Conservation (phyloP, 2,797 vertebrate species). For the Molossus molossus region DNA sequence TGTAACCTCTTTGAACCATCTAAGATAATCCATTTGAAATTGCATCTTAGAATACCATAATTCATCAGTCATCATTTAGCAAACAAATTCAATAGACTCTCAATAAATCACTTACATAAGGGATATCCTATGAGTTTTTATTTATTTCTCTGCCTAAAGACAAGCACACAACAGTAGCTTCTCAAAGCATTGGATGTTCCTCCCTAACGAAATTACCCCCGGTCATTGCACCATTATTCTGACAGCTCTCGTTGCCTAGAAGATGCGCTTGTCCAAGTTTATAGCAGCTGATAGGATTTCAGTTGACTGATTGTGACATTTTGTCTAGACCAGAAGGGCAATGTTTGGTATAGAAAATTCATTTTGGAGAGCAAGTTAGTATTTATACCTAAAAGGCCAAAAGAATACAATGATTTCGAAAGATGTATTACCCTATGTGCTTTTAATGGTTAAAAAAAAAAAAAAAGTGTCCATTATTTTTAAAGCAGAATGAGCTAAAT, state of each 20-base stretch:
- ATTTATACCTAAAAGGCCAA: slow-evolving; percentile 84
- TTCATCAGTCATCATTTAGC: neutral
- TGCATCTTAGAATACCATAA: neutral
- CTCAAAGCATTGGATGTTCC: slow-evolving; percentile 84
- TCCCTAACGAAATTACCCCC: slow-evolving; percentile 82
- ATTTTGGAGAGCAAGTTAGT: slow-evolving; percentile 78
- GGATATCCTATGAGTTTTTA: slow-evolving; percentile 70
- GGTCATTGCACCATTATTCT: slow-evolving; percentile 85
- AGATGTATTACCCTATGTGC: slow-evolving; percentile 67
- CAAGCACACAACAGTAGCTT: slow-evolving; percentile 75
- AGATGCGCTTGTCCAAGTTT: slow-evolving; percentile 85
- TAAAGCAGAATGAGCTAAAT: slow-evolving; percentile 60
- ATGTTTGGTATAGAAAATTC: slow-evolving; percentile 77
- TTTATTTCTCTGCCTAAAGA: slow-evolving; percentile 77
- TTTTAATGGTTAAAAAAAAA: slow-evolving; percentile 49
- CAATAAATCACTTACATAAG: slow-evolving; percentile 65
- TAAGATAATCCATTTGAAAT: slow-evolving; percentile 46
- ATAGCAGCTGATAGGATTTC: slow-evolving; percentile 87
- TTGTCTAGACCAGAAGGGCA: slow-evolving; percentile 86
- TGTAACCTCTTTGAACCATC: neutral
- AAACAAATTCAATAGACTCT: slow-evolving; percentile 74
- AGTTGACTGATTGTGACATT: slow-evolving; percentile 87
- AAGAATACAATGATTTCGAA: slow-evolving; percentile 83
- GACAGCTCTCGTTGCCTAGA: slow-evolving; percentile 86
- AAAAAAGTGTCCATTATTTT: slow-evolving; percentile 74